Base-by-base conservation (phyloP, 2,113 vertebrate genomes). In the Orycteropus afer region DNA sequence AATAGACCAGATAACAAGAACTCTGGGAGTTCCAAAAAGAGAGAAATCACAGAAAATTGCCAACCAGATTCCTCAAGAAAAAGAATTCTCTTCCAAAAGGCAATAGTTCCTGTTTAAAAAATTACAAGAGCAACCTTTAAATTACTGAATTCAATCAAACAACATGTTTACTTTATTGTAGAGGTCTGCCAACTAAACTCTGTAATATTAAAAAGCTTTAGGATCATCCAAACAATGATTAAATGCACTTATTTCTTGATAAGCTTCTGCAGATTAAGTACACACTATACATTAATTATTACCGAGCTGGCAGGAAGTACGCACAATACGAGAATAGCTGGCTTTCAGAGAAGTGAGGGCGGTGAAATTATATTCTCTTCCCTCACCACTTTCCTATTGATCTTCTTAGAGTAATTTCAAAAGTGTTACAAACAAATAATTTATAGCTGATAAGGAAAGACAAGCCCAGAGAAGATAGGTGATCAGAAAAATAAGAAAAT, bases 381-480 rank as follows among this genome's bases (percentile, higher is more conserved):
- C 51, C 76, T 94, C 20, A 2, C 82, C 67, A 67, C 80, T 42
- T 89, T 79, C 80, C 76, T 91, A 97, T 87, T 76, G 96, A 97
- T 95, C 91, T 95, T 81, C 93, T 93, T 69, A 45, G 53, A 94
- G 96, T 69, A 89, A 89, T 94, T 94, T 86, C 83, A 93, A 89
- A 96, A 95, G 96, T 37, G 83, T 29, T 42, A 42, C 93, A 95
- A 95, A 93, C 88, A 79, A 96, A 91, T 93, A 94, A 96, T 91
- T 96, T 94, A 91, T 18, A 80, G 69, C 55, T 5, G 23, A 87
- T 95, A 93, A 95, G 93, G 83, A 91, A 92, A 91, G 94, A 92
- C 83, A 93, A 74, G 76, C 45, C 42, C 25, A 1, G 45, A 67
- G 69, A 95, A 94, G 63, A 88, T 3, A 67, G 76, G 79, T 86